Percentiles rank a stretch among this genome's conserved stretches.
phyloP scores from a whole-genome alignment of 2,113 vertebrate genomes.

The Rousettus leschenaultii region DNA sequence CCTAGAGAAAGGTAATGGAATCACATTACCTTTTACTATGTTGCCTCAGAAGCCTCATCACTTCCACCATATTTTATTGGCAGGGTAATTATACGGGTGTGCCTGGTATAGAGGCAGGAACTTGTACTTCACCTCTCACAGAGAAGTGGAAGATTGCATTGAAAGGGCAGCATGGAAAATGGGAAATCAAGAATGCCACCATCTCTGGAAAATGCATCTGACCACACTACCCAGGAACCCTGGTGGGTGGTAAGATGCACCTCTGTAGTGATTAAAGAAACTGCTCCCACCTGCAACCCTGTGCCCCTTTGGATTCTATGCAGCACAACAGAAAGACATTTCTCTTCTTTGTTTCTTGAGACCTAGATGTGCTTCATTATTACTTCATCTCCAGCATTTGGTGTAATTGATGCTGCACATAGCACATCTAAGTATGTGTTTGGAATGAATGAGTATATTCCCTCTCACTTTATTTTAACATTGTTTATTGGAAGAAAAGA shows the following conservation, averaged over 20 bases:
- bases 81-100: neutral
- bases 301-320: accelerated
- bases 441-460: neutral
- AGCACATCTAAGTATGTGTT: neutral
- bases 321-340: neutral
- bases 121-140: neutral
- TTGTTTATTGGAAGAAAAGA: neutral
- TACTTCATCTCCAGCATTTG: no score
- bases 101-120: neutral
- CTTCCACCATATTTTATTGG: neutral
- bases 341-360: neutral
- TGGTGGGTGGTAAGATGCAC: accelerated
- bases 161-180: neutral
- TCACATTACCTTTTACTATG: neutral
- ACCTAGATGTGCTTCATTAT: neutral
- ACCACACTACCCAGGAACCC: neutral
- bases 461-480: neutral
- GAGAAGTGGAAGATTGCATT: neutral
- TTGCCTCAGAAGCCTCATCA: neutral
- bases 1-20: neutral
- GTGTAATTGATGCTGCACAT: neutral
- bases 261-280: no score
- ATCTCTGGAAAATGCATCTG: neutral
- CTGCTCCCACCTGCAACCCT: accelerated
- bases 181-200: neutral